phyloP scores from a whole-genome alignment of 2,797 vertebrate genomes.

The Sebastes wilsoni region DNA sequence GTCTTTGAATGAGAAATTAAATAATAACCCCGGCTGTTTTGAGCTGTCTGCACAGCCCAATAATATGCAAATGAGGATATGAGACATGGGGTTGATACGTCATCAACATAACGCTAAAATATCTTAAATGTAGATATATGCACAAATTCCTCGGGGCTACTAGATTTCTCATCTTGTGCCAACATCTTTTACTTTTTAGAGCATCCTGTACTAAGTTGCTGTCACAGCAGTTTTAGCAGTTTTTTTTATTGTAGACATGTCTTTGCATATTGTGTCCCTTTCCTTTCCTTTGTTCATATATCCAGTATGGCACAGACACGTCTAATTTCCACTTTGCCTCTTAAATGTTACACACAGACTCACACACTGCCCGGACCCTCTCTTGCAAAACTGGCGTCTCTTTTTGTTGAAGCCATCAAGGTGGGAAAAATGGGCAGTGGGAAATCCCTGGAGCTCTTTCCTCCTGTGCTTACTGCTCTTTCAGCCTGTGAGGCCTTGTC shows the following conservation, averaged over 20 bases:
- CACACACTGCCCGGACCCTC: slow-evolving; percentile 85
- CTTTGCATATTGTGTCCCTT: neutral
- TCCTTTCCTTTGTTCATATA: neutral
- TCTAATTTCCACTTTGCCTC: neutral
- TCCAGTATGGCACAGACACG: neutral
- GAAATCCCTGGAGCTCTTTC: slow-evolving; percentile 95
- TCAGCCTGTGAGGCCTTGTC: slow-evolving; percentile 86
- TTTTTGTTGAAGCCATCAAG: slow-evolving; percentile 90
- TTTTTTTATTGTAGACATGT: neutral
- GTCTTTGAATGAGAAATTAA: neutral
- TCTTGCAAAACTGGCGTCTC: slow-evolving; percentile 86
- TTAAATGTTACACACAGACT: slow-evolving; percentile 76
- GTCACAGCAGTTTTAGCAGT: neutral
- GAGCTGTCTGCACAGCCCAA: neutral
- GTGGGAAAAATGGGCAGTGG: slow-evolving; percentile 87
- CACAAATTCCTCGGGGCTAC: neutral
- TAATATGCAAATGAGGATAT: neutral
- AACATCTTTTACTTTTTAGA: neutral
- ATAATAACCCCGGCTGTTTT: neutral
- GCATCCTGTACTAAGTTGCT: neutral
- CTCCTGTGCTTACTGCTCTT: slow-evolving; percentile 90
- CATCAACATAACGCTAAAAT: neutral
- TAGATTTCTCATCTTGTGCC: neutral
- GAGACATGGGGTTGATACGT: neutral
- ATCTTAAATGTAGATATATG: neutral